These are phyloP conservation scores for Oxycera nigricornis DNA, from an alignment of 2,888 invertebrate species.

Conservation along the genomic window DNA sequence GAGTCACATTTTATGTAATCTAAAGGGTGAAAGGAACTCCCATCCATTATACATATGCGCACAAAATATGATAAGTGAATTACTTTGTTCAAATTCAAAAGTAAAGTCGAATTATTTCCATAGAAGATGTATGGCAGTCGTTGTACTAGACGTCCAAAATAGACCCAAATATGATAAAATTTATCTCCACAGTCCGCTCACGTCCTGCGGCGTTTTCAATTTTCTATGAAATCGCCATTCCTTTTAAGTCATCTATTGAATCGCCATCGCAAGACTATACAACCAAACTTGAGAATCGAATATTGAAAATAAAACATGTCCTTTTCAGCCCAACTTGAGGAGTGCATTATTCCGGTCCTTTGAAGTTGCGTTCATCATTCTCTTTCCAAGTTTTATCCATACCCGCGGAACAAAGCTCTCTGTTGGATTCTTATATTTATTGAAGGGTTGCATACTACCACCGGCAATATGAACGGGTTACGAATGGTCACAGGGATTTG, in stretches of 20 bases:
- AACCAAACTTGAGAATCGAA: slow-evolving; percentile 34
- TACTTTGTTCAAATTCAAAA: no score
- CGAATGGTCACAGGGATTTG: slow-evolving; percentile 29
- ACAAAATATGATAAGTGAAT: no score
- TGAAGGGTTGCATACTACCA: neutral
- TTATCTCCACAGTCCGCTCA: slow-evolving; percentile 47
- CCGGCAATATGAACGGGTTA: slow-evolving; percentile 38
- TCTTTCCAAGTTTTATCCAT: neutral
- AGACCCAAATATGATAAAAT: slow-evolving; percentile 25
- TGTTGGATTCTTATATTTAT: neutral
- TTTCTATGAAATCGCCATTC: slow-evolving; percentile 48
- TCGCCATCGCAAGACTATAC: slow-evolving; percentile 11
- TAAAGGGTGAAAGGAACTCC: no score
- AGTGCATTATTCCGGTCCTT: slow-evolving; percentile 44
- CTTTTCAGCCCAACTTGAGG: slow-evolving; percentile 33
- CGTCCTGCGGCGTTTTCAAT: slow-evolving; percentile 49
- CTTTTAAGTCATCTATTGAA: slow-evolving; percentile 30
- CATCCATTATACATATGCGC: no score
- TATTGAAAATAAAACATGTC: slow-evolving; percentile 44
- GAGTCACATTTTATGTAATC: no score
- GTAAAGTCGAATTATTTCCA: no score
- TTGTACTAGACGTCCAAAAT: neutral
- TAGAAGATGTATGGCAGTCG: no score
- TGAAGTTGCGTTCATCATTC: slow-evolving; percentile 36
- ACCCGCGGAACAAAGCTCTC: neutral